phyloP scores from a whole-genome alignment of 2,888 invertebrate species.

The Mythimna vitellina region DNA sequence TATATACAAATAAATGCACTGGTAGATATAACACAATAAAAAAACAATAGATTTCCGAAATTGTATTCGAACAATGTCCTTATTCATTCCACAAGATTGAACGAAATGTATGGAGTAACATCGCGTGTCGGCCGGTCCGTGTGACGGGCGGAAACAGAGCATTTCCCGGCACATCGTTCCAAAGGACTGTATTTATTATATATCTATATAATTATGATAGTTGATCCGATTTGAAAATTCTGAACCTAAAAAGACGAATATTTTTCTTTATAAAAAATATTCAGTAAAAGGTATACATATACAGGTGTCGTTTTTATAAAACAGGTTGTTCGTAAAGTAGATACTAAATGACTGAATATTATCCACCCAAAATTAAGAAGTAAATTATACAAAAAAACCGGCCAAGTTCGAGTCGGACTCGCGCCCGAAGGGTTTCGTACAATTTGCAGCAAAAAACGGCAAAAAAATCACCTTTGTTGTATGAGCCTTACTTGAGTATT shows the following conservation, averaged over 20 bases:
- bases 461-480: too few species aligned
- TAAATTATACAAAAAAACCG: not conserved
- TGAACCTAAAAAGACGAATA: too few species aligned
- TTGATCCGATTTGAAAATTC: not conserved
- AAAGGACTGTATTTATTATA: conserved; percentile 18
- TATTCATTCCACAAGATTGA: conserved; percentile 24
- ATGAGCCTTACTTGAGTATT: too few species aligned
- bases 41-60: not conserved
- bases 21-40: not conserved
- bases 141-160: conserved; percentile 35
- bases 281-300: too few species aligned
- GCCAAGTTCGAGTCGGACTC: too few species aligned
- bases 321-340: too few species aligned
- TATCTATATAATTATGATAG: not conserved
- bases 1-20: too few species aligned
- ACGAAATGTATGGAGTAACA: conserved; percentile 23
- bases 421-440: too few species aligned
- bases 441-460: too few species aligned
- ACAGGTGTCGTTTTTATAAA: too few species aligned
- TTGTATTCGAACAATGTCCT: conserved; percentile 6
- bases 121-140: conserved; percentile 14
- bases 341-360: not conserved
- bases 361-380: not conserved
- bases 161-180: conserved; percentile 20
- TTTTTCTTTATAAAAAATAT: too few species aligned